Base-by-base conservation (phyloP, 1,140 invertebrate species). In the Lasioglossum albipes region DNA sequence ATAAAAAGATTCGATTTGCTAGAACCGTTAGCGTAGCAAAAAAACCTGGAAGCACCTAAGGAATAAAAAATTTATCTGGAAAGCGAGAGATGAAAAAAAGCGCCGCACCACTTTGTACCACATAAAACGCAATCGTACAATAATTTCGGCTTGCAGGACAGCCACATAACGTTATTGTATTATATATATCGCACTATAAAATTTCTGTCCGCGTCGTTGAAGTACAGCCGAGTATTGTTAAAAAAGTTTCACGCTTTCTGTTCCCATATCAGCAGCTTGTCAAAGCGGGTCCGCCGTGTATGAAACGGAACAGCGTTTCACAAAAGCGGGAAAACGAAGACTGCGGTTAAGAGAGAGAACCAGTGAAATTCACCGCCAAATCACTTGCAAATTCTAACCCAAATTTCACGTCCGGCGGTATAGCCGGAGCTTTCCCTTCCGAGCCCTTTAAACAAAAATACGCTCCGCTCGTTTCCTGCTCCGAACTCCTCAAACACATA, bases 191-290 rank as follows among this genome's bases (percentile, higher is more conserved):
- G 49, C n/a, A 20, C 41, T 68, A 67, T 41, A 68, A 75, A 57
- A 22, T n/a, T 57, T 41, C 45, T 20, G 20, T 27, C 41, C 49
- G 18, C 62, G 18, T 16, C 18, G 42, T 10, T 5, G 52, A 57
- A 68, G 31, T 3, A 42, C 36, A 36, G 2, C 18, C 3, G 36
- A 16, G 49, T 27, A 68, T 59, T 42, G 65, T 75, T 68, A 42
- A 75, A 75, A 71, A 75, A 75, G 41, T 68, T 66, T 68, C 64
- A 79, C 64, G 72, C 57, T 61, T 79, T 71, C 65, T 80, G 71
- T 79, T 83, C 83, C 52, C 42, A 67, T 79, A 83, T 72, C 83
- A 49, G 78, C 64, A 59, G 68, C 83, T 74, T 83, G 83, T 84
- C 83, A 83, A 83, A 79, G 31, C 62, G 54, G 31, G 49, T 57